Percentiles rank a stretch among this genome's conserved stretches.
Evolutionary conservation across 2,797 vertebrate species (phyloP).

Genomic region (Balearica regulorum): DNA sequence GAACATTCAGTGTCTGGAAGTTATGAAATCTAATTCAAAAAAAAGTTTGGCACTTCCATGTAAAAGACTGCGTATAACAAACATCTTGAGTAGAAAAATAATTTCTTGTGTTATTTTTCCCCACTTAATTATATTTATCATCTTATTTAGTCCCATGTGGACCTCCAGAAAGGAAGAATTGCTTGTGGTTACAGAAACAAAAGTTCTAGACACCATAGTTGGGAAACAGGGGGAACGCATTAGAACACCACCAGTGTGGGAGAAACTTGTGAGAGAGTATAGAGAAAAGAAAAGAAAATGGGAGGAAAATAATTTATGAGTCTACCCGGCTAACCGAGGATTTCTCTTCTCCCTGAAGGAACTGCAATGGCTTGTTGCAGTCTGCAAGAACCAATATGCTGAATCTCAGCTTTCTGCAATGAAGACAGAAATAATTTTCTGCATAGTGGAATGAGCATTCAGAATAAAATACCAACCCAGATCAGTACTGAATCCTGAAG

Average conservation of each 20-base stretch:
- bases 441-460: background rate
- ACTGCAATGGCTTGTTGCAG: background rate
- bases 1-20: background rate
- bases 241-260: accelerated
- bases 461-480: background rate
- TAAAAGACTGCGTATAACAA: background rate
- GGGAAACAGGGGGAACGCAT: background rate
- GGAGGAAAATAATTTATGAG: background rate
- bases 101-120: background rate
- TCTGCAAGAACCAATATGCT: background rate
- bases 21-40: background rate
- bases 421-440: background rate
- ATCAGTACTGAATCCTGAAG: background rate
- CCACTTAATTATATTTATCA: background rate
- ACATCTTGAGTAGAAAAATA: background rate
- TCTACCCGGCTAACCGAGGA: background rate
- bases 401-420: background rate
- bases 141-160: background rate
- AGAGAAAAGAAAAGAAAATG: background rate
- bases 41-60: background rate
- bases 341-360: background rate
- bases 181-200: background rate
- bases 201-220: background rate
- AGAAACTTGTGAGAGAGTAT: background rate
- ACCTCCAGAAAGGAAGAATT: background rate